A percentile compares a stretch with the other conserved stretches of the same genome.
These are phyloP conservation scores for Achatina immaculata DNA, from an alignment of 1,140 invertebrate species.

Conservation along the genomic window DNA sequence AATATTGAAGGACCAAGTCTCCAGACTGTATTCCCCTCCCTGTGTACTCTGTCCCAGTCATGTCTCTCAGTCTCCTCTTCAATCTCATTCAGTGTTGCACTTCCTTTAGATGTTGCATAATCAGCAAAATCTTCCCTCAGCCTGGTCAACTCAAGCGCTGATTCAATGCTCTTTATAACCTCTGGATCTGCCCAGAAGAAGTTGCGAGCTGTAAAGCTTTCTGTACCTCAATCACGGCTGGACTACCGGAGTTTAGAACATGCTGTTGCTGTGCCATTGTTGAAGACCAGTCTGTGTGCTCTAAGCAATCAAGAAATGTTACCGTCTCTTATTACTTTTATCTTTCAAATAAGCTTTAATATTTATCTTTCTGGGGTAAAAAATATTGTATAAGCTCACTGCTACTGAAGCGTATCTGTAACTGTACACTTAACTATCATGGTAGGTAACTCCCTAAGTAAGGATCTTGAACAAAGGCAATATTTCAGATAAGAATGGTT, in stretches of 20 bases:
- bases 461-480: too few species aligned
- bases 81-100: not conserved
- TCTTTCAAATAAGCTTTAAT: too few species aligned
- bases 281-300: too few species aligned
- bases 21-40: conserved; percentile 5
- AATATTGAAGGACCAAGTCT: not conserved
- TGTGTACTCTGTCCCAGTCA: conserved; percentile 5
- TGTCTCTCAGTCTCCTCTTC: not conserved
- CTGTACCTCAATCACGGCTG: not conserved
- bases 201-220: conserved; percentile 4
- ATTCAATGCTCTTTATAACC: not conserved
- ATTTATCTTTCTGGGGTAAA: too few species aligned
- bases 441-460: too few species aligned
- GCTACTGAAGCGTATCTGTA: too few species aligned
- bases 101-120: not conserved
- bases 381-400: too few species aligned
- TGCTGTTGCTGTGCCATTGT: too few species aligned
- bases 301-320: too few species aligned
- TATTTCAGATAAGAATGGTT: too few species aligned
- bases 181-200: not conserved
- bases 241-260: not conserved
- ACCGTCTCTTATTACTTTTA: too few species aligned
- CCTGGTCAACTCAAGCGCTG: not conserved
- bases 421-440: too few species aligned
- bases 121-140: conserved; percentile 12